These are phyloP conservation scores for Lagria hirta DNA, from an alignment of 2,888 invertebrate genomes.

Conservation along the genomic window DNA sequence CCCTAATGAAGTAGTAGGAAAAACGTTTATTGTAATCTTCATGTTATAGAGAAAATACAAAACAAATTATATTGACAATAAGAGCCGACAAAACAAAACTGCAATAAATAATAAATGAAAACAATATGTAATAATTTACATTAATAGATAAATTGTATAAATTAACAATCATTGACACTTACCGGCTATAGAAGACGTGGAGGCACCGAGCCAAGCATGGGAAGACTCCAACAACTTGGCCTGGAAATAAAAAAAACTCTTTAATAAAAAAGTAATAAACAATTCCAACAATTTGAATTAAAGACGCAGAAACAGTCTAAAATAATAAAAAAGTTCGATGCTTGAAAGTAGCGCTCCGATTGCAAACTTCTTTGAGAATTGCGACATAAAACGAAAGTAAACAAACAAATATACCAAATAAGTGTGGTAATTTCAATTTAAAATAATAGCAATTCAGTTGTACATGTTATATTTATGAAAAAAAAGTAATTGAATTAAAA, in stretches of 20 bases:
- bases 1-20: constrained; percentile 11
- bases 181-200: constrained; percentile 89
- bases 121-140: constrained; percentile 5
- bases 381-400: constrained; percentile 4
- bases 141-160: constrained; percentile 5
- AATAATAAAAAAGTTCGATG: too few species aligned
- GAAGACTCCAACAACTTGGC: constrained; percentile 91
- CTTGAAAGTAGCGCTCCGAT: not conserved
- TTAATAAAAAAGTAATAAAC: not conserved
- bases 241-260: constrained; percentile 62
- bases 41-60: constrained; percentile 13
- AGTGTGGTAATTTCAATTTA: constrained; percentile 12
- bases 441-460: constrained; percentile 20
- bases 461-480: constrained; percentile 29
- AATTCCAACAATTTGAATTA: constrained; percentile 1
- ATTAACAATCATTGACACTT: constrained; percentile 57
- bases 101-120: constrained; percentile 15
- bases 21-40: constrained; percentile 19
- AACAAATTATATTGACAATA: constrained; percentile 13
- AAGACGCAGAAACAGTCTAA: too few species aligned
- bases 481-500: constrained; percentile 36
- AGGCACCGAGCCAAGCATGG: constrained; percentile 89
- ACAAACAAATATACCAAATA: constrained; percentile 6
- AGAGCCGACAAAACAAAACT: constrained; percentile 10
- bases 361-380: constrained; percentile 1